These are phyloP conservation scores for Halocaridina rubra DNA, from an alignment of 2,888 invertebrate species.

Conservation along the genomic window DNA sequence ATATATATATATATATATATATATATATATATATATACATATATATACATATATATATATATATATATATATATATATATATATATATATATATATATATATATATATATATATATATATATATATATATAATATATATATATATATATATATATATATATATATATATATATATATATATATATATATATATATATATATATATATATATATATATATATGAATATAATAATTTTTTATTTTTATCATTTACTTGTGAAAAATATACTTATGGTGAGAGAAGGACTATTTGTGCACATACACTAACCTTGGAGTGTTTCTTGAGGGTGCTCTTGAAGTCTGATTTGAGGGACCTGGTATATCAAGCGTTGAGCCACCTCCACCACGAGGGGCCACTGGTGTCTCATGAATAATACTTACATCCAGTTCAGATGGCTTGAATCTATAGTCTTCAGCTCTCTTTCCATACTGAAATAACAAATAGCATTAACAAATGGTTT, in stretches of 20 bases:
- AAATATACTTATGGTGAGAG: background rate
- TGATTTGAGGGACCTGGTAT: slow-evolving; percentile 30
- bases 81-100: slow-evolving; percentile 16
- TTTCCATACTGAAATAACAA: slow-evolving; percentile 67
- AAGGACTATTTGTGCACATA: too few relatives aligned
- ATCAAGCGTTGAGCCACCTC: slow-evolving; percentile 74
- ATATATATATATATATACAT: slow-evolving; percentile 6
- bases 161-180: background rate
- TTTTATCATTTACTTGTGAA: background rate
- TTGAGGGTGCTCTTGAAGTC: slow-evolving; percentile 30
- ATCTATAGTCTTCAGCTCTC: slow-evolving; percentile 69
- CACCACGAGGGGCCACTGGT: slow-evolving; percentile 85
- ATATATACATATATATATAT: slow-evolving; percentile 5
- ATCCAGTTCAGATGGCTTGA: slow-evolving; percentile 79
- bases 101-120: background rate
- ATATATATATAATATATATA: background rate
- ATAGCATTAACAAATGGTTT: too few relatives aligned
- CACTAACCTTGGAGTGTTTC: too few relatives aligned
- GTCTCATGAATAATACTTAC: slow-evolving; percentile 77
- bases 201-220: slow-evolving; percentile 11
- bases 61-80: slow-evolving; percentile 10
- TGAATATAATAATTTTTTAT: background rate
- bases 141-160: background rate
- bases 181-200: background rate
- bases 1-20: background rate